Evolutionary conservation across 2,797 vertebrate genomes (phyloP).

Genomic region (Catharus ustulatus): DNA sequence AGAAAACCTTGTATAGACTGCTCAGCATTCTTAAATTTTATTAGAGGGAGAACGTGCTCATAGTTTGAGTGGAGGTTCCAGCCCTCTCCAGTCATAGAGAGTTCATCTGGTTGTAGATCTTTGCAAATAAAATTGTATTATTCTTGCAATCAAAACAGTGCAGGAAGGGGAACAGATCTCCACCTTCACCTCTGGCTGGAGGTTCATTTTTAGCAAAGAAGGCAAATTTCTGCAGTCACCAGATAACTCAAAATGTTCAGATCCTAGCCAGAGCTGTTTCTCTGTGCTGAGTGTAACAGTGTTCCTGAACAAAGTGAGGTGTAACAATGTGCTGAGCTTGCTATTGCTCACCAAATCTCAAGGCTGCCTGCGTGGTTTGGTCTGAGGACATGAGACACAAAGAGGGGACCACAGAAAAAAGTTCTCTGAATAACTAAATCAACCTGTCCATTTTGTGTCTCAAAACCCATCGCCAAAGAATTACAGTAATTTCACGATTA

Average conservation of each 20-base stretch:
- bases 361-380: not conserved
- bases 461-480: not conserved
- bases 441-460: not conserved
- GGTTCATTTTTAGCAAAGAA: not conserved
- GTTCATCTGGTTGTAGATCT: not conserved
- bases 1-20: not conserved
- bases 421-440: not conserved
- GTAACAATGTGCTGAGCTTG: not conserved
- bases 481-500: not conserved
- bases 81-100: not conserved
- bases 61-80: not conserved
- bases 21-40: not conserved
- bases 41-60: not conserved
- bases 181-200: not conserved
- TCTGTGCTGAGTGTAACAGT: not conserved
- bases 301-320: not conserved
- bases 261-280: not conserved
- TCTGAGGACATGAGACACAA: not conserved
- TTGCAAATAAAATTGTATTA: not conserved
- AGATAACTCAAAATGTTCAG: not conserved
- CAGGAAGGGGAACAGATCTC: not conserved
- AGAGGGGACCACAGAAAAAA: not conserved
- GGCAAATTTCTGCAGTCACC: not conserved
- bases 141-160: not conserved
- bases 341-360: not conserved